phyloP scores from a whole-genome alignment of 1,140 invertebrate species.

The Dolichoris vasculosae region DNA sequence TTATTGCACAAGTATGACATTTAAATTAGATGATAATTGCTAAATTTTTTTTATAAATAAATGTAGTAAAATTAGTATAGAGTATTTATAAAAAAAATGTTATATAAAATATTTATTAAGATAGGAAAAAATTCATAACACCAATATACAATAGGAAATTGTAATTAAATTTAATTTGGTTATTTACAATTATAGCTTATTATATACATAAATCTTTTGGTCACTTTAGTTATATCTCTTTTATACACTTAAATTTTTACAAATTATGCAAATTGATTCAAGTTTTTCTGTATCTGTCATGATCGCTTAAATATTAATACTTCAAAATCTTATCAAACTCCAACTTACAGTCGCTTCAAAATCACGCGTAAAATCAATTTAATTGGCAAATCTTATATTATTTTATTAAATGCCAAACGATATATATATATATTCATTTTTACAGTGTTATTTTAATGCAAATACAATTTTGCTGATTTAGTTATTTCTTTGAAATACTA shows the following conservation, averaged over 20 bases:
- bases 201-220: conserved; percentile 39
- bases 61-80: no score
- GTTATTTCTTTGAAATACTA: neutral
- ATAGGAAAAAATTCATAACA: neutral
- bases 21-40: no score
- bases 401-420: neutral
- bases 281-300: neutral
- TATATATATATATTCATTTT: neutral
- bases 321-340: neutral
- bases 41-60: no score
- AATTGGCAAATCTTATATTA: neutral
- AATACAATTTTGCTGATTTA: neutral
- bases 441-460: neutral
- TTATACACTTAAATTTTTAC: conserved; percentile 19
- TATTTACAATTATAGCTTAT: conserved; percentile 32
- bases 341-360: neutral
- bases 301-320: conserved; percentile 11
- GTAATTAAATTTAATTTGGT: conserved; percentile 33
- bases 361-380: neutral
- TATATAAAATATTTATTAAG: no score
- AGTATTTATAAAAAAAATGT: no score
- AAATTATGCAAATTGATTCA: neutral
- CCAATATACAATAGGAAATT: neutral
- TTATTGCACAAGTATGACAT: no score
- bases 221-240: neutral